Evolutionary conservation across 2,113 vertebrate species (phyloP).

Genomic region (Pungitius pungitius): DNA sequence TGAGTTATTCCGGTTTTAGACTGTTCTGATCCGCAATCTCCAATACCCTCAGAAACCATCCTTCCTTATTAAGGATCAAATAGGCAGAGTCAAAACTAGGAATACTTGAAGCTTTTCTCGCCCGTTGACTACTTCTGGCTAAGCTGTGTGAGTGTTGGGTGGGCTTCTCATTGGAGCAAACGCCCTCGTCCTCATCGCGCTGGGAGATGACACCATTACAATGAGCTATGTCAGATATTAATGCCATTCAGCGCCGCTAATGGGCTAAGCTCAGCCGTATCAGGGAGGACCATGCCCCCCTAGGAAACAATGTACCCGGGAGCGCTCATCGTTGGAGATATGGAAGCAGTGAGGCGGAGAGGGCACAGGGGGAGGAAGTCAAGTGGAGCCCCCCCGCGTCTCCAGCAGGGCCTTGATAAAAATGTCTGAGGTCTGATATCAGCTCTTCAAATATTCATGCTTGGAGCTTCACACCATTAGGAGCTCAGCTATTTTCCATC

Average conservation of each 20-base stretch:
- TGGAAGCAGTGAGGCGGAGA: constrained; percentile 8
- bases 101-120: constrained; percentile 59
- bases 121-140: constrained; percentile 51
- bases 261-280: constrained; percentile 69
- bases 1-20: too few relatives aligned
- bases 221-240: constrained; percentile 75
- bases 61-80: too few relatives aligned
- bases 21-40: too few relatives aligned
- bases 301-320: constrained; percentile 63
- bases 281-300: constrained; percentile 65
- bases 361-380: constrained; percentile 29
- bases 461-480: constrained; percentile 54
- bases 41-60: too few relatives aligned
- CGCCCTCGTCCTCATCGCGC: constrained; percentile 66
- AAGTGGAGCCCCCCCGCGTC: constrained; percentile 44
- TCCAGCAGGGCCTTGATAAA: constrained; percentile 54
- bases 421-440: constrained; percentile 62
- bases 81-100: constrained; percentile 31
- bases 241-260: constrained; percentile 67
- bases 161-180: constrained; percentile 56
- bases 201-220: constrained; percentile 69
- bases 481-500: constrained; percentile 56
- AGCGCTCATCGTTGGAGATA: constrained; percentile 58
- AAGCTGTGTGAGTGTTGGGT: constrained; percentile 50
- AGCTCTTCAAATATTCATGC: constrained; percentile 66